Conservation (phyloP, 2,888 invertebrate genomes). For the Caprella mutica region DNA sequence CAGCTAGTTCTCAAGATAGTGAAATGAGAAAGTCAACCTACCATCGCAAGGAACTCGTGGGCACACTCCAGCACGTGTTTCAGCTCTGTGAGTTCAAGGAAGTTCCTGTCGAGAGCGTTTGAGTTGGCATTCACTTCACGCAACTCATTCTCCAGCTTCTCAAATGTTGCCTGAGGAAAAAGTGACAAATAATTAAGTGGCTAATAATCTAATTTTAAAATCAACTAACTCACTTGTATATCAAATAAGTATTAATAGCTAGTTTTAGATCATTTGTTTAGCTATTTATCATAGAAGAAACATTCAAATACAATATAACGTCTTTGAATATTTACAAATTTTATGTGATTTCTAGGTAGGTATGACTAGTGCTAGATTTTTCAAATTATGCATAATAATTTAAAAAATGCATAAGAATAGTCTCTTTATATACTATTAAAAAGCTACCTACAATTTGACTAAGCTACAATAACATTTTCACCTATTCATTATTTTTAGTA, state of each 20-base stretch:
- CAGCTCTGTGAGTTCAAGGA: slow-evolving; percentile 77
- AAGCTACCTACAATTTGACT: not conserved
- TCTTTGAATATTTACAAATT: slow-evolving; percentile 15
- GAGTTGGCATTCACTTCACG: slow-evolving; percentile 86
- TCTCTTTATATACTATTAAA: not conserved
- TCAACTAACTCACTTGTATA: no score
- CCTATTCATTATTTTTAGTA: not conserved
- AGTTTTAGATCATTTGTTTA: no score
- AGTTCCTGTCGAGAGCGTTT: slow-evolving; percentile 81
- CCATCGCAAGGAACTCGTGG: slow-evolving; percentile 72
- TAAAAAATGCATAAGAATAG: not conserved
- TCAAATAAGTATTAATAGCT: no score
- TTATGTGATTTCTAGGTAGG: not conserved
- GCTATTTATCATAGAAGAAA: not conserved
- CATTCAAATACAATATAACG: not conserved
- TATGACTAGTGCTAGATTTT: not conserved
- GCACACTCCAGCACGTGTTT: slow-evolving; percentile 85
- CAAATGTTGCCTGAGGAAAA: slow-evolving; percentile 81
- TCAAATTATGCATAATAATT: no score
- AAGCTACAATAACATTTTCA: not conserved
- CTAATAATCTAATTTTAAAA: no score
- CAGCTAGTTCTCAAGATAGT: no score
- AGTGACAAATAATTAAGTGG: no score
- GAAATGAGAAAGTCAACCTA: slow-evolving; percentile 11
- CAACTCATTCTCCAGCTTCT: slow-evolving; percentile 90